Evolutionary conservation across 2,113 vertebrate genomes (phyloP).

Genomic region (Bubalus kerabau): DNA sequence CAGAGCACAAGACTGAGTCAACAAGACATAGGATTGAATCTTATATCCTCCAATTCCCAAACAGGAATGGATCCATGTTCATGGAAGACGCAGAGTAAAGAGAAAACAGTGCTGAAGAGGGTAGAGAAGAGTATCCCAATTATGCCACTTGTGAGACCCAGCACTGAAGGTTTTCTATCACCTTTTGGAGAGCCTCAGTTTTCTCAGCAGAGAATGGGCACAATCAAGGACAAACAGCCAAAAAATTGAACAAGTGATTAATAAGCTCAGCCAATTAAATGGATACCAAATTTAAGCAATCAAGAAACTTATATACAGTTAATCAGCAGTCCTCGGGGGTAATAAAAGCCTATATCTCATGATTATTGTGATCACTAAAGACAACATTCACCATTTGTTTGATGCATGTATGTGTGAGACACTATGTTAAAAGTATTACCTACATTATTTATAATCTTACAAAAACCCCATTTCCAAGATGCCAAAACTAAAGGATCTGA

Average conservation of each 20-base stretch:
- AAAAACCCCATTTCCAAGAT: not conserved
- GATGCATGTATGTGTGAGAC: not conserved
- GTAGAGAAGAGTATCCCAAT: not conserved
- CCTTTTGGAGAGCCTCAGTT: not conserved
- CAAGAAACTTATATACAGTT: not conserved
- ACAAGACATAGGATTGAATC: not conserved
- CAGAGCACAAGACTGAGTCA: not conserved
- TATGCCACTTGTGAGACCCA: not conserved
- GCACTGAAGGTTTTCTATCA: not conserved
- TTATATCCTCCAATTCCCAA: not conserved
- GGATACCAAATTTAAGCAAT: not conserved
- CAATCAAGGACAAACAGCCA: not conserved
- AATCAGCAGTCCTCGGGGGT: not conserved
- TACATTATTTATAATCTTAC: not conserved
- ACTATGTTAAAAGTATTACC: not conserved
- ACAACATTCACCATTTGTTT: not conserved
- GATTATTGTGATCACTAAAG: not conserved
- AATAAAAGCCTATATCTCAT: not conserved
- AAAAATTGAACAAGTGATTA: not conserved
- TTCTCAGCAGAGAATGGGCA: not conserved
- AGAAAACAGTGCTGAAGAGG: not conserved
- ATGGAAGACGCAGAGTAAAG: not conserved
- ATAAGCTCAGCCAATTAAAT: not conserved
- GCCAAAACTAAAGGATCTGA: not conserved
- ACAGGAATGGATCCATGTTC: not conserved